These are phyloP conservation scores for Boloria selene DNA, from an alignment of 2,888 invertebrate genomes.

Conservation along the genomic window DNA sequence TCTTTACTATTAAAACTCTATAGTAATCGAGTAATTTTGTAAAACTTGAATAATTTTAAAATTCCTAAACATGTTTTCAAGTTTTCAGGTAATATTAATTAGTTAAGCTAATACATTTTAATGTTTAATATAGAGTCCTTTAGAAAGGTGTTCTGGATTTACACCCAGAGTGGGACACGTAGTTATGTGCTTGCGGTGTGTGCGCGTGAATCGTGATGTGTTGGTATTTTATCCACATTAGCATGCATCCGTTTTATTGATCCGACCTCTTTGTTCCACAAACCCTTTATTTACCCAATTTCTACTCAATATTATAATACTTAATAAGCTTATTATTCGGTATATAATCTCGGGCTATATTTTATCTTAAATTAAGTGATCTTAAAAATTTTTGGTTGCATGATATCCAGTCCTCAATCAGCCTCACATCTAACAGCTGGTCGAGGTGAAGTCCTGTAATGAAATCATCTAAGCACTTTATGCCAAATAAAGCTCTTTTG, in stretches of 20 bases:
- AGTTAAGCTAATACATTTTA: background rate
- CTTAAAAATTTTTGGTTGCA: too few relatives aligned
- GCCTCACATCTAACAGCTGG: too few relatives aligned
- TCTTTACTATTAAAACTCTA: too few relatives aligned
- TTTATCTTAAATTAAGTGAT: too few relatives aligned
- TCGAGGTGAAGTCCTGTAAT: too few relatives aligned
- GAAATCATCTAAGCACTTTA: too few relatives aligned
- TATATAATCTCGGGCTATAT: background rate
- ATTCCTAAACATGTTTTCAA: too few relatives aligned
- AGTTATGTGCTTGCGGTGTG: constrained; percentile 39
- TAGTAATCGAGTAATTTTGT: too few relatives aligned
- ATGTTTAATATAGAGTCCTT: constrained; percentile 5
- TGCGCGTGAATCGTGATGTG: constrained; percentile 59
- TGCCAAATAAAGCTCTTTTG: too few relatives aligned
- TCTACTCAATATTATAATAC: constrained; percentile 31
- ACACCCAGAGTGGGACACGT: constrained; percentile 27
- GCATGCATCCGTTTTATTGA: constrained; percentile 73
- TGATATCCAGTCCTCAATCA: too few relatives aligned
- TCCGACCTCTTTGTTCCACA: constrained; percentile 67
- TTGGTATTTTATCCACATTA: constrained; percentile 75
- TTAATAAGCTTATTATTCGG: constrained; percentile 12
- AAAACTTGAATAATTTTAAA: too few relatives aligned
- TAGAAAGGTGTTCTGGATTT: constrained; percentile 25
- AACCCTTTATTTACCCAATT: constrained; percentile 53
- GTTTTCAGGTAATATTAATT: background rate